A percentile compares a stretch with the other conserved stretches of the same genome.
phyloP scores from a whole-genome alignment of 2,888 invertebrate genomes.

The Catocala fraxini region DNA sequence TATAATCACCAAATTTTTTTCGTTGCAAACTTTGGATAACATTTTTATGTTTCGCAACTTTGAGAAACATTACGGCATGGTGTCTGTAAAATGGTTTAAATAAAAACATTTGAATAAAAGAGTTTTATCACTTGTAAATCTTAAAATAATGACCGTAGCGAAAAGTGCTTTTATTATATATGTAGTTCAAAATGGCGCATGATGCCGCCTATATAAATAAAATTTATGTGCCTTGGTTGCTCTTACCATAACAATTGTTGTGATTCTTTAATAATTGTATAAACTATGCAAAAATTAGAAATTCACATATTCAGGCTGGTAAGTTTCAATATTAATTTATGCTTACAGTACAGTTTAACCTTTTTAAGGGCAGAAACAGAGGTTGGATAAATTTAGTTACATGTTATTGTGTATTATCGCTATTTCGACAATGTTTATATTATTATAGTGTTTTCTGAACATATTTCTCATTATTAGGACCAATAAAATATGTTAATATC shows the following conservation, averaged over 20 bases:
- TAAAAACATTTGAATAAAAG: background rate
- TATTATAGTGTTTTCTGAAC: too few species aligned
- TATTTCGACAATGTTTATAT: too few species aligned
- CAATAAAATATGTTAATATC: too few species aligned
- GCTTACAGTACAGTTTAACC: too few species aligned
- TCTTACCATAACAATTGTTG: background rate
- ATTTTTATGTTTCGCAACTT: background rate
- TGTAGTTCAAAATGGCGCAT: background rate
- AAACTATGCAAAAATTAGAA: background rate
- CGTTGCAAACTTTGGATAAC: too few species aligned
- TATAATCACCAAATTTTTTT: too few species aligned
- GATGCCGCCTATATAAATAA: conserved; percentile 1
- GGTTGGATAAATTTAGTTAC: too few species aligned
- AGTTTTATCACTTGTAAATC: background rate
- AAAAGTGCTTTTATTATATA: conserved; percentile 6
- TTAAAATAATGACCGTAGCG: conserved; percentile 4
- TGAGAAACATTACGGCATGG: background rate
- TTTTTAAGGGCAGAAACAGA: too few species aligned
- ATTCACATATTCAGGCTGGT: background rate
- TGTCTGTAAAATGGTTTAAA: background rate
- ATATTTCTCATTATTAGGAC: too few species aligned
- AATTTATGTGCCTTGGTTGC: background rate
- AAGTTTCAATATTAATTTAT: background rate
- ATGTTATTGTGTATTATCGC: too few species aligned
- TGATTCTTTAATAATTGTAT: background rate